Evolutionary conservation across 1,140 invertebrate genomes (phyloP).

Genomic region (Battus philenor): DNA sequence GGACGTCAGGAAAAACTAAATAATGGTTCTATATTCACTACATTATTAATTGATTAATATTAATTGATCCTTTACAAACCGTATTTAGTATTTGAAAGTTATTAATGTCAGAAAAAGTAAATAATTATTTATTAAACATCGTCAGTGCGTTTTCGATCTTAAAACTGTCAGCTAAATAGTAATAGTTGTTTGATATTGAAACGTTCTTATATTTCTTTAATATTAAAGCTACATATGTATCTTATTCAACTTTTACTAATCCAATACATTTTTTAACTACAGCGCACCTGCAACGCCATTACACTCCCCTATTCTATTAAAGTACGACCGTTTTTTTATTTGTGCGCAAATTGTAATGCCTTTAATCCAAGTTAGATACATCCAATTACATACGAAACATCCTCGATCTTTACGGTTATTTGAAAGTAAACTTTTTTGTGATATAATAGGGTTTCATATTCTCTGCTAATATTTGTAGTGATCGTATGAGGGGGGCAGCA

Average conservation of each 20-base stretch:
- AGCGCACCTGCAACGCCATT: constrained; percentile 56
- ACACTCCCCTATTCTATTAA: constrained; percentile 37
- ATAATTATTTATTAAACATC: too few species aligned
- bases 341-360: constrained; percentile 68
- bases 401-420: constrained; percentile 16
- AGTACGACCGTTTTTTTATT: constrained; percentile 54
- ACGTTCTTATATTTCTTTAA: too few species aligned
- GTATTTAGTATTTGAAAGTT: too few species aligned
- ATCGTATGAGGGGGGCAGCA: constrained; percentile 41
- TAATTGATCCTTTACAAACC: too few species aligned
- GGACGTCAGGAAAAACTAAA: too few species aligned
- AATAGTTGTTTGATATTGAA: too few species aligned
- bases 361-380: constrained; percentile 70
- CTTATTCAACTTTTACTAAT: constrained; percentile 23
- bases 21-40: too few species aligned
- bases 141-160: too few species aligned
- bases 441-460: constrained; percentile 23
- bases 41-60: too few species aligned
- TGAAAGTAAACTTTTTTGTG: constrained; percentile 21
- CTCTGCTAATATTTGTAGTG: constrained; percentile 5
- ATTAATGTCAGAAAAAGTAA: too few species aligned
- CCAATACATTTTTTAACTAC: constrained; percentile 47
- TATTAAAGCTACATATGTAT: too few species aligned
- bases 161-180: constrained; percentile 10
- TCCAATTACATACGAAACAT: constrained; percentile 67